Evolutionary conservation across 30 jellyfish, hydroid and myxozoan genomes (phyloP).

Genomic region (Aurelia aurita): DNA sequence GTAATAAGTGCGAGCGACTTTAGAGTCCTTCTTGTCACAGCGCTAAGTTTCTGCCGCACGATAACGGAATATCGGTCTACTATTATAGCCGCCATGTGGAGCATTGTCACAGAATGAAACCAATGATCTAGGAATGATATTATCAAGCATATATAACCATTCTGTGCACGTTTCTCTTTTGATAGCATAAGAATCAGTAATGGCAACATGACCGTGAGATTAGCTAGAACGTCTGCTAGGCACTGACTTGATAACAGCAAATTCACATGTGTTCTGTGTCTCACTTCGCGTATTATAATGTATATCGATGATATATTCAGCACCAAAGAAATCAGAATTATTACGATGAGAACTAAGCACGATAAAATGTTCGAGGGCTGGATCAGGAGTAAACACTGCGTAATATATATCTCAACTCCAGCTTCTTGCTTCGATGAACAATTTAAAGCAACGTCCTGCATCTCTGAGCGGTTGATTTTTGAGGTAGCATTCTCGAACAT

Average conservation of each 20-base stretch:
- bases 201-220: constrained; percentile 48
- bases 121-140: constrained; percentile 44
- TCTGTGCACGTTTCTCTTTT: constrained; percentile 11
- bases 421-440: no score
- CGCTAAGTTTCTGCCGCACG: constrained; percentile 22
- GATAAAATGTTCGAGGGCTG: constrained; percentile 4
- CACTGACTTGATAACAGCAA: constrained; percentile 40
- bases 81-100: constrained; percentile 55
- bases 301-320: constrained; percentile 36
- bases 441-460: no score
- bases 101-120: constrained; percentile 62
- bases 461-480: no score
- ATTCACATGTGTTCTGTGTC: constrained; percentile 60
- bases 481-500: no score
- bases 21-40: constrained; percentile 28
- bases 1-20: constrained; percentile 42
- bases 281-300: constrained; percentile 34
- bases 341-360: constrained; percentile 8
- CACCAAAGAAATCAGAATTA: background rate
- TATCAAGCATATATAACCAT: constrained; percentile 14
- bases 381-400: constrained; percentile 13
- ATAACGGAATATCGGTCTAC: constrained; percentile 50
- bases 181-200: constrained; percentile 5
- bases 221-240: constrained; percentile 24
- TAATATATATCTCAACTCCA: no score